Evolutionary conservation across 1,140 invertebrate genomes (phyloP), one percentile per base, ranked within the genome.

Genomic region (Bombus turneri): DNA sequence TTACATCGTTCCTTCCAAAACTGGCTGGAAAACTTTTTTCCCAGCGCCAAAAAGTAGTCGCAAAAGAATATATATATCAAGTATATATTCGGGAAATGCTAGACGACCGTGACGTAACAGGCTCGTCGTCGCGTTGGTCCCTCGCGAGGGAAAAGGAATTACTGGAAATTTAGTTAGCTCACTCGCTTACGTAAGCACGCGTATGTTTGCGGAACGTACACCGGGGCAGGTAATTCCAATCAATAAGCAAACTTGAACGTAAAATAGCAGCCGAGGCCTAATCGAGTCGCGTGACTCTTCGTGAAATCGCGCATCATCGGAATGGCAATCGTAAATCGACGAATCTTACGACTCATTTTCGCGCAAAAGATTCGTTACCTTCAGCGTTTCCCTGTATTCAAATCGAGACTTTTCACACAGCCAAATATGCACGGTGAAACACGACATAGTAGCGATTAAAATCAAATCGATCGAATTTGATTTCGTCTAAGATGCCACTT

Each of bases 71-170:
- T 53, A 53, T 53, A 53, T 53, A 53, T 22, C 18, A 2, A 53
- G 47, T 53, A 22, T 53, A 53, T 53, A 22, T 22, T 22, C 9
- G 18, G 62, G 15, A 68, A 79, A 79, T 13, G 77, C 47, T 68
- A 79, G n/a, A 34, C n/a, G 25, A 25, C 2, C 1, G 13, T 81
- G 80, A 81, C 39, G 53, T 47, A 73, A 81, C 64, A 28, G 37
- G 43, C 53, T 43, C 71, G 39, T 41, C 68, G 85, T 69, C 39
- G 59, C 13, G 39, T 15, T n/a, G 59, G 28, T 64, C n/a, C 75
- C 74, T 25, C 73, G 43, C 75, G 71, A 81, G 86, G 83, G 89
- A 91, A 91, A 92, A 90, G 91, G 91, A 90, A 91, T 85, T 77
- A 82, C 80, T 86, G 86, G 84, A 91, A 87, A 89, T 84, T 88